Evolutionary conservation across 2,797 vertebrate genomes (phyloP).

Genomic region (Nothura maculosa): DNA sequence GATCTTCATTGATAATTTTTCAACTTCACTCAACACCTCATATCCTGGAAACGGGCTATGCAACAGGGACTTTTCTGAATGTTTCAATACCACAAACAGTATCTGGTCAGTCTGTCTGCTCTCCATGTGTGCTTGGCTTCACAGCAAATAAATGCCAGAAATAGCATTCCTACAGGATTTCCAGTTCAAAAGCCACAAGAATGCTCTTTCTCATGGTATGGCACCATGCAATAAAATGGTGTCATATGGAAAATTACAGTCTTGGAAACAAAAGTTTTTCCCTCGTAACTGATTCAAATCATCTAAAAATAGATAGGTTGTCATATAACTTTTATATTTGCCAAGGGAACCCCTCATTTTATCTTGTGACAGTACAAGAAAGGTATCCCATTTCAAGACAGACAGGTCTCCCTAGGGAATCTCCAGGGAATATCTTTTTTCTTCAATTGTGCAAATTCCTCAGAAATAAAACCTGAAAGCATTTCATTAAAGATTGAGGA

Average conservation of each 20-base stretch:
- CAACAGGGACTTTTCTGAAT: slow-evolving; percentile 67
- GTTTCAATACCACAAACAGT: slow-evolving; percentile 70
- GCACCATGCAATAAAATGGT: slow-evolving; percentile 77
- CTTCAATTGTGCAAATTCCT: neutral
- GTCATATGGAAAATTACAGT: slow-evolving; percentile 83
- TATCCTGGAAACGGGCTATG: slow-evolving; percentile 33
- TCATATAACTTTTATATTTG: slow-evolving; percentile 58
- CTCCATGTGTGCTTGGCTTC: slow-evolving; percentile 73
- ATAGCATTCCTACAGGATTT: slow-evolving; percentile 81
- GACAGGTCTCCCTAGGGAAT: slow-evolving; percentile 56
- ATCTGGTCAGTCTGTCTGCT: slow-evolving; percentile 77
- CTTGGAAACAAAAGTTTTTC: slow-evolving; percentile 77
- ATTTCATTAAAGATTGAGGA: slow-evolving; percentile 33
- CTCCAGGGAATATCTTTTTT: neutral
- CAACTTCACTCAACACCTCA: slow-evolving; percentile 62
- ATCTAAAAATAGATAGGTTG: slow-evolving; percentile 79
- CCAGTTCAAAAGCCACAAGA: slow-evolving; percentile 82
- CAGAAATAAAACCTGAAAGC: slow-evolving; percentile 22
- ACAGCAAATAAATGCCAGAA: slow-evolving; percentile 78
- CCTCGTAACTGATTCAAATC: slow-evolving; percentile 72
- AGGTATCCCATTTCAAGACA: slow-evolving; percentile 9
- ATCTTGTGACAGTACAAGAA: slow-evolving; percentile 40
- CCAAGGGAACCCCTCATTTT: slow-evolving; percentile 65
- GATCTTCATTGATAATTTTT: slow-evolving; percentile 64
- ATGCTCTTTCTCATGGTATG: slow-evolving; percentile 80